Conservation (phyloP, 2,797 vertebrate species). For the Pseudomugil gertrudae region DNA sequence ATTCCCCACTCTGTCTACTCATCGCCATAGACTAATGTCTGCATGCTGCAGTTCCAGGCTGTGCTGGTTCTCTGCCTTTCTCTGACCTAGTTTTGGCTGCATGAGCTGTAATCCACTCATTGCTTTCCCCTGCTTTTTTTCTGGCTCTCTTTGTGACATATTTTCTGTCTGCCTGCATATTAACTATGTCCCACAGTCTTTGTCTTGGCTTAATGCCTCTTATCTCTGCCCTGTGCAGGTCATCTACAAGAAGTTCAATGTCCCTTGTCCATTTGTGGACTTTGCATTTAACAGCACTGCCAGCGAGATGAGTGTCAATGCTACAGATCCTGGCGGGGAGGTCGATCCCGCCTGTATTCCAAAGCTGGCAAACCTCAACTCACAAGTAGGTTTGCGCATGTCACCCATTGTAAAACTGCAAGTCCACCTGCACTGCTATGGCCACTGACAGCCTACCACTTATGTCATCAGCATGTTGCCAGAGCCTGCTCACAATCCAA, state of each 20-base stretch:
- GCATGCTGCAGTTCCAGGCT: conserved; percentile 75
- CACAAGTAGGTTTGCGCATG: conserved; percentile 84
- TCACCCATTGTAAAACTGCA: conserved; percentile 21
- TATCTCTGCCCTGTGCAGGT: conserved; percentile 81
- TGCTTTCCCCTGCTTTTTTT: conserved; percentile 31
- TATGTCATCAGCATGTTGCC: conserved; percentile 66
- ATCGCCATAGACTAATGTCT: conserved; percentile 77
- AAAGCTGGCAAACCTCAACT: conserved; percentile 92
- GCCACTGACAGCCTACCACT: conserved; percentile 48
- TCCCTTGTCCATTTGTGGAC: conserved; percentile 86
- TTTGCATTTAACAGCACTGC: conserved; percentile 56
- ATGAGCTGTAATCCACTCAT: conserved; percentile 66
- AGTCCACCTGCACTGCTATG: conserved; percentile 45
- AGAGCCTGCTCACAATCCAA: conserved; percentile 44
- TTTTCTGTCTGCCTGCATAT: conserved; percentile 31
- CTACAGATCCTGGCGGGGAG: conserved; percentile 73
- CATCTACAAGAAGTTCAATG: conserved; percentile 97
- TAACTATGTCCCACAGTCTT: conserved; percentile 18
- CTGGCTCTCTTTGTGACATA: conserved; percentile 34
- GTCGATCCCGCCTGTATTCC: conserved; percentile 80
- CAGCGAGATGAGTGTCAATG: conserved; percentile 70
- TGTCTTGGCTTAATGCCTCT: conserved; percentile 25
- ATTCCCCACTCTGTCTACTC: conserved; percentile 61
- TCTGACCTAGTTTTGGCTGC: conserved; percentile 78
- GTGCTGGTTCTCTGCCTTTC: conserved; percentile 61